Evolutionary conservation across 2,113 vertebrate species (phyloP).

Genomic region (Protobothrops flavoviridis): DNA sequence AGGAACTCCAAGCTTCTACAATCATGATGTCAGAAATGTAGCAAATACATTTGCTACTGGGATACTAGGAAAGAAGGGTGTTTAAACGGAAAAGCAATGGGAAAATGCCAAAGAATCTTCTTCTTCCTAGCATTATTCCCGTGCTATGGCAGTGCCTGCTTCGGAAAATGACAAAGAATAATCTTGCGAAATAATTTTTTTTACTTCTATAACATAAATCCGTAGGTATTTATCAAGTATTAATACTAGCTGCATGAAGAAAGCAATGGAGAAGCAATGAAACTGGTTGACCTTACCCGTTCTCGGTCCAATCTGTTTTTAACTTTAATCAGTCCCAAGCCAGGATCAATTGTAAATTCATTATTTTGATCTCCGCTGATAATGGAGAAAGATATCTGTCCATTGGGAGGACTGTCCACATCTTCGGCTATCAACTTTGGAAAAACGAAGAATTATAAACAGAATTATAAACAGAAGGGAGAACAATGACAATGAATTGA

Average conservation of each 20-base stretch:
- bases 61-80: not conserved
- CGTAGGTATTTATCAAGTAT: conserved; percentile 12
- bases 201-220: not conserved
- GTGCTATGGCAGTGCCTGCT: not conserved
- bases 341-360: conserved; percentile 89
- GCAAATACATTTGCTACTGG: not conserved
- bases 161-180: not conserved
- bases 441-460: conserved; percentile 26
- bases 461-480: conserved; percentile 28
- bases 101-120: conserved; percentile 17
- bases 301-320: conserved; percentile 95
- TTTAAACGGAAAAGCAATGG: not conserved
- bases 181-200: not conserved
- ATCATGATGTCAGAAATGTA: not conserved
- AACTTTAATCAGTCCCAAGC: conserved; percentile 86
- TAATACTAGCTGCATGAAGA: not conserved
- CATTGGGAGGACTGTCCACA: conserved; percentile 86
- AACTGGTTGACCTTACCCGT: conserved; percentile 74
- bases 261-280: conserved; percentile 19
- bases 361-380: conserved; percentile 86
- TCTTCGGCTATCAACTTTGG: conserved; percentile 91
- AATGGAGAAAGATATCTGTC: conserved; percentile 87
- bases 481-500: not conserved
- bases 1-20: not conserved
- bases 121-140: not conserved